Evolutionary conservation across 2,113 vertebrate species (phyloP).

Genomic region (Grantiella picta): DNA sequence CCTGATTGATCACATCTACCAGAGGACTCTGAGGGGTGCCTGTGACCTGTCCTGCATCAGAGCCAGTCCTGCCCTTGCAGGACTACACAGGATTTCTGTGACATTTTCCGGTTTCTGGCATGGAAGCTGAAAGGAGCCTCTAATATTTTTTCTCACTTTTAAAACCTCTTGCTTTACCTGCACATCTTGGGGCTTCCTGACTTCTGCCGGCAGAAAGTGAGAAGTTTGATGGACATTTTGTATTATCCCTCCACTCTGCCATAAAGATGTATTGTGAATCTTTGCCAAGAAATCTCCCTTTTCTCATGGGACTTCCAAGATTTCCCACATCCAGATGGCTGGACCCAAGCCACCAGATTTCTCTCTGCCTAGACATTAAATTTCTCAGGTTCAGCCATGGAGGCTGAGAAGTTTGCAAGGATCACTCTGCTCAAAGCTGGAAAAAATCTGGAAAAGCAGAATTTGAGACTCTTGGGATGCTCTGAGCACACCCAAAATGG

Average conservation of each 20-base stretch:
- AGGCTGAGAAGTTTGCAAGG: background rate
- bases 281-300: slow-evolving; percentile 4
- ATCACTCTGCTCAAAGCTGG: background rate
- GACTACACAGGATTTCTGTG: background rate
- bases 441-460: background rate
- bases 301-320: background rate
- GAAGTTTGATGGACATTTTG: background rate
- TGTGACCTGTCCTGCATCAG: background rate
- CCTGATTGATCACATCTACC: background rate
- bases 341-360: background rate
- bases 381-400: background rate
- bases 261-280: background rate
- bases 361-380: background rate
- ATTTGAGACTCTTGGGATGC: background rate
- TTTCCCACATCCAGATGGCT: background rate
- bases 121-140: background rate
- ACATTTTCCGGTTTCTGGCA: background rate
- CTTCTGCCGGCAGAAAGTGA: background rate
- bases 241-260: background rate
- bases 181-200: background rate
- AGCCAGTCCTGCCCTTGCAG: background rate
- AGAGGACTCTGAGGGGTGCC: background rate
- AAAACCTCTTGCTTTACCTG: background rate
- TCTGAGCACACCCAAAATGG: background rate
- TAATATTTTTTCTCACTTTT: background rate